These are phyloP conservation scores for Rana temporaria DNA, from an alignment of 2,113 vertebrate genomes.

Conservation along the genomic window DNA sequence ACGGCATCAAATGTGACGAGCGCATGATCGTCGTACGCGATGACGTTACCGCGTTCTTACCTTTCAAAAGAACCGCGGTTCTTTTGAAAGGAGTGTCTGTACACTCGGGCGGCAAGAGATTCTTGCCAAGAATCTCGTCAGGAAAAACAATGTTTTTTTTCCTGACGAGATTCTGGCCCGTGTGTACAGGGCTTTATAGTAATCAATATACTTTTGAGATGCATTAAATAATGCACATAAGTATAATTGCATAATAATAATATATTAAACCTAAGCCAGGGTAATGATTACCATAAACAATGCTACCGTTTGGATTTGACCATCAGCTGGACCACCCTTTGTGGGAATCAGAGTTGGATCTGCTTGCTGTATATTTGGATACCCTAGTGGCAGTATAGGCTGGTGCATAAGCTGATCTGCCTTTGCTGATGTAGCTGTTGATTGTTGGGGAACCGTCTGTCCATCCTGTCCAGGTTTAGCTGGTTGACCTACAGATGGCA, in stretches of 20 bases:
- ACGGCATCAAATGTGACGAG: too few relatives aligned
- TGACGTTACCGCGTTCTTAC: too few relatives aligned
- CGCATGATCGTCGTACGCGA: too few relatives aligned
- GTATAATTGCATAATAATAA: not conserved
- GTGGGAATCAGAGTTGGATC: constrained; percentile 52
- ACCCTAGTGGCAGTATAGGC: constrained; percentile 38
- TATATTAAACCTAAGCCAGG: constrained; percentile 3
- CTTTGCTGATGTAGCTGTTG: constrained; percentile 11
- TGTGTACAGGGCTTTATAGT: too few relatives aligned
- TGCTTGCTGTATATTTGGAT: constrained; percentile 53
- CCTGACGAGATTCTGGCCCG: too few relatives aligned
- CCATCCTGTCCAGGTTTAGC: constrained; percentile 45
- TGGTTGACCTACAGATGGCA: constrained; percentile 56
- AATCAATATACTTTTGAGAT: not conserved
- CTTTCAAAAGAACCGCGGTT: too few relatives aligned
- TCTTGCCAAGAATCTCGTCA: too few relatives aligned
- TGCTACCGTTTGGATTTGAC: constrained; percentile 53
- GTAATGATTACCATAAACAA: constrained; percentile 47
- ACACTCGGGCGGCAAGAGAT: too few relatives aligned
- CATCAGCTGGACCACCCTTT: constrained; percentile 57
- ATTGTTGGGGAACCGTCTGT: constrained; percentile 56
- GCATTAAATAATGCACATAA: not conserved
- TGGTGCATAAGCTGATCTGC: constrained; percentile 29
- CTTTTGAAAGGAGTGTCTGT: too few relatives aligned
- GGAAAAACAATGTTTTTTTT: too few relatives aligned